Percentiles rank a stretch among this genome's conserved stretches.
Conservation (phyloP, 2,888 invertebrate species). For the Lordiphosa fenestrarum region DNA sequence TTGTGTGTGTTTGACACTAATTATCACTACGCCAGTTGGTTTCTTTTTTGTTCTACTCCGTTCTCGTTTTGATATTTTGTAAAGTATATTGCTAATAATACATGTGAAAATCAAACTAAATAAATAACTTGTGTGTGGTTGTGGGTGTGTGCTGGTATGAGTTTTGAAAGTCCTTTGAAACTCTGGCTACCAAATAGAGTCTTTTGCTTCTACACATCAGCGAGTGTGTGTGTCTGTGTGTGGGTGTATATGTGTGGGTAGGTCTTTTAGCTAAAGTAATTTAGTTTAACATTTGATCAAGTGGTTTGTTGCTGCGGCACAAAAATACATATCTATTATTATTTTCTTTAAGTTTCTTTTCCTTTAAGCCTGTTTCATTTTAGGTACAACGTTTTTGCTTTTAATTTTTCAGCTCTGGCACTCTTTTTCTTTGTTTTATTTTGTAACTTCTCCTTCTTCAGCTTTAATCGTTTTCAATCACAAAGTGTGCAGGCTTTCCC, state of each 20-base stretch:
- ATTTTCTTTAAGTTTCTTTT: neutral
- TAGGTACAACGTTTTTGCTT: slow-evolving; percentile 59
- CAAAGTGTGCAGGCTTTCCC: slow-evolving; percentile 27
- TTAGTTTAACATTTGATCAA: slow-evolving; percentile 11
- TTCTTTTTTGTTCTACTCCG: slow-evolving; percentile 24
- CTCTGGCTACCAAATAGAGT: slow-evolving; percentile 34
- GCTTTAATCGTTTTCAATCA: slow-evolving; percentile 27
- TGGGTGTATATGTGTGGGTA: slow-evolving; percentile 6
- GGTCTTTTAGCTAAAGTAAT: slow-evolving; percentile 11
- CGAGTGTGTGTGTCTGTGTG: neutral
- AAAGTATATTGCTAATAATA: slow-evolving; percentile 66
- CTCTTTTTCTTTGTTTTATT: neutral
- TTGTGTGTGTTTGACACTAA: slow-evolving; percentile 74
- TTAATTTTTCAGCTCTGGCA: slow-evolving; percentile 32
- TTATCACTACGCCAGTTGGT: slow-evolving; percentile 72
- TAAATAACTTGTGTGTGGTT: slow-evolving; percentile 13
- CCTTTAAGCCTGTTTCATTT: slow-evolving; percentile 44
- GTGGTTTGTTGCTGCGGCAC: slow-evolving; percentile 8
- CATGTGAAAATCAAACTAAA: slow-evolving; percentile 50
- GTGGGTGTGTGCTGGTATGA: slow-evolving; percentile 1
- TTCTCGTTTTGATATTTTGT: slow-evolving; percentile 17
- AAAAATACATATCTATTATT: slow-evolving; percentile 2
- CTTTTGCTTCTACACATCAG: slow-evolving; percentile 27
- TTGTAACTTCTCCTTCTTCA: slow-evolving; percentile 11
- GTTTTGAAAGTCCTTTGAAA: slow-evolving; percentile 33